Evolutionary conservation across 2,888 invertebrate species (phyloP).

Genomic region (Globia sparganii): DNA sequence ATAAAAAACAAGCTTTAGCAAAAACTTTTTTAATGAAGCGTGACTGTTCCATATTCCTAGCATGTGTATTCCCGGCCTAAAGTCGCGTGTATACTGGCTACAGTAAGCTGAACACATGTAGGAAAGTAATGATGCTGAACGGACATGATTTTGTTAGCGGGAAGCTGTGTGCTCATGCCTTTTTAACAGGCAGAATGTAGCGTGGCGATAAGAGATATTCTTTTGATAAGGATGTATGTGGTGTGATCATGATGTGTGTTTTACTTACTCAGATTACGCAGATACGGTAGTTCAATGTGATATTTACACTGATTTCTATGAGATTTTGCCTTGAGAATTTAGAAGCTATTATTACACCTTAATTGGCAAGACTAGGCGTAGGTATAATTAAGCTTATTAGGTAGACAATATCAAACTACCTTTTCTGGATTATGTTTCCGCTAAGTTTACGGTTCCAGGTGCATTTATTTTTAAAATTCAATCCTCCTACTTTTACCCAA

Average conservation of each 20-base stretch:
- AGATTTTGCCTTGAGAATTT: neutral
- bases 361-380: neutral
- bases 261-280: neutral
- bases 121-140: conserved; percentile 41
- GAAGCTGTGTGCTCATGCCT: conserved; percentile 37
- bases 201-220: conserved; percentile 8
- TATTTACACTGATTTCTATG: neutral
- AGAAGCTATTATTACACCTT: neutral
- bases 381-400: neutral
- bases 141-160: conserved; percentile 35
- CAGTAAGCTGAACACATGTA: conserved; percentile 21
- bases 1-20: neutral
- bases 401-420: neutral
- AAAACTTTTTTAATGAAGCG: neutral
- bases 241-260: conserved; percentile 12
- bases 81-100: conserved; percentile 31
- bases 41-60: neutral
- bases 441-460: neutral
- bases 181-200: conserved; percentile 9
- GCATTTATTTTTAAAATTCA: neutral
- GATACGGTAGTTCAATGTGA: neutral
- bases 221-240: conserved; percentile 8
- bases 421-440: neutral
- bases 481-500: neutral
- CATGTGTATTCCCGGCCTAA: neutral